Conservation (phyloP, 2,888 invertebrate genomes). For the Tryphoninae sp. region DNA sequence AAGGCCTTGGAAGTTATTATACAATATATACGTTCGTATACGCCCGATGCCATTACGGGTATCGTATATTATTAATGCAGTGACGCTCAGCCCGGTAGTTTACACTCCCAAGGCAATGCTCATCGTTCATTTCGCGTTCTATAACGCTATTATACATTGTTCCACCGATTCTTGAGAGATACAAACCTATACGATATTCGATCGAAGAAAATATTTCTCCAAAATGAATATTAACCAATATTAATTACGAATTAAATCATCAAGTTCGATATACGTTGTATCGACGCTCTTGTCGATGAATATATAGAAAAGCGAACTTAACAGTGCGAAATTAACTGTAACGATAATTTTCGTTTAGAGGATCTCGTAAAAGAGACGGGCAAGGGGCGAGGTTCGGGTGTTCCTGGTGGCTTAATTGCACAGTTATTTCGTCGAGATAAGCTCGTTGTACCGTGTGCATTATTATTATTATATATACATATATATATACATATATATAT, state of each 20-base stretch:
- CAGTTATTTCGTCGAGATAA: slow-evolving; percentile 77
- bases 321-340: slow-evolving; percentile 40
- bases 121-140: slow-evolving; percentile 55
- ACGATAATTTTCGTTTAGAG: slow-evolving; percentile 53
- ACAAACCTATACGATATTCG: slow-evolving; percentile 36
- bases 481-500: slow-evolving; percentile 25
- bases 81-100: slow-evolving; percentile 77
- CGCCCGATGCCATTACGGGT: slow-evolving; percentile 80
- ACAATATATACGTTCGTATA: slow-evolving; percentile 79
- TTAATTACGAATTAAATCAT: neutral
- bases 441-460: slow-evolving; percentile 41
- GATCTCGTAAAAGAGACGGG: slow-evolving; percentile 37
- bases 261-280: neutral
- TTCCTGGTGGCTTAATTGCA: slow-evolving; percentile 71
- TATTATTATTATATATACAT: slow-evolving; percentile 3
- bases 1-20: slow-evolving; percentile 81
- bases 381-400: slow-evolving; percentile 33
- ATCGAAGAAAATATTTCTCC: neutral
- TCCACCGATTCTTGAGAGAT: slow-evolving; percentile 18
- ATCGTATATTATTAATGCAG: slow-evolving; percentile 82
- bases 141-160: slow-evolving; percentile 38
- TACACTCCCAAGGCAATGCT: slow-evolving; percentile 60
- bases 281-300: slow-evolving; percentile 12
- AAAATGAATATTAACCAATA: neutral
- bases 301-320: slow-evolving; percentile 34